Evolutionary conservation across 2,797 vertebrate species (phyloP).

Genomic region (Pseudopleuronectes americanus): DNA sequence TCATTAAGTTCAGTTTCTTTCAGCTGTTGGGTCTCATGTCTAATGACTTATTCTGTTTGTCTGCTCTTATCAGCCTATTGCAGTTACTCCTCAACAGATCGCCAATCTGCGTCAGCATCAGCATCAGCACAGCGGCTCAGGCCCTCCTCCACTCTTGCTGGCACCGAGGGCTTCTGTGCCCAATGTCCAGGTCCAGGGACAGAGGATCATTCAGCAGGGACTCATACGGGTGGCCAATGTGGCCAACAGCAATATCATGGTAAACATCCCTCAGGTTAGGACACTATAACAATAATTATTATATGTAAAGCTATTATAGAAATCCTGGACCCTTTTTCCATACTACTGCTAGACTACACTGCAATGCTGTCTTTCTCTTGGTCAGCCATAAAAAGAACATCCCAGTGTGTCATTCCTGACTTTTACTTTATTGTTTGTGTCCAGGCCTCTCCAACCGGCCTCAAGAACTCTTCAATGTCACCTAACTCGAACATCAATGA

Average conservation of each 20-base stretch:
- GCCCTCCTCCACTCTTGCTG: constrained; percentile 93
- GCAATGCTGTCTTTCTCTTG: no score
- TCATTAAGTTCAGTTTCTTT: not conserved
- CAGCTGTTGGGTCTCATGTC: not conserved
- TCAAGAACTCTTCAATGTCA: constrained; percentile 87
- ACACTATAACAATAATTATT: not conserved
- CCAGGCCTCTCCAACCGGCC: constrained; percentile 89
- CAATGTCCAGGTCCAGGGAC: constrained; percentile 96
- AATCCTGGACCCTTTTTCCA: no score
- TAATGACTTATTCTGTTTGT: constrained; percentile 26
- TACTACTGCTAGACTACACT: no score
- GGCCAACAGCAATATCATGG: constrained; percentile 90
- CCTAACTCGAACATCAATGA: constrained; percentile 85
- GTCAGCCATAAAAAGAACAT: not conserved
- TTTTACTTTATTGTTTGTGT: constrained; percentile 6
- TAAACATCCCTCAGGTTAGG: constrained; percentile 94
- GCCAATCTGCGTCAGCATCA: constrained; percentile 88
- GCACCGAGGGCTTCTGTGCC: constrained; percentile 93
- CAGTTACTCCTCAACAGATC: constrained; percentile 90
- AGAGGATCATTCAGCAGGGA: constrained; percentile 97
- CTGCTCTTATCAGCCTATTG: constrained; percentile 72
- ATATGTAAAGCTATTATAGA: not conserved
- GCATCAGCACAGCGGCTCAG: constrained; percentile 93
- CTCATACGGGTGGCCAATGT: constrained; percentile 96
- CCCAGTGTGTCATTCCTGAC: not conserved